These are phyloP conservation scores for Hydractinia symbiolongicarpus DNA, from an alignment of 30 jellyfish, hydroid and myxozoan genomes.

Conservation along the genomic window DNA sequence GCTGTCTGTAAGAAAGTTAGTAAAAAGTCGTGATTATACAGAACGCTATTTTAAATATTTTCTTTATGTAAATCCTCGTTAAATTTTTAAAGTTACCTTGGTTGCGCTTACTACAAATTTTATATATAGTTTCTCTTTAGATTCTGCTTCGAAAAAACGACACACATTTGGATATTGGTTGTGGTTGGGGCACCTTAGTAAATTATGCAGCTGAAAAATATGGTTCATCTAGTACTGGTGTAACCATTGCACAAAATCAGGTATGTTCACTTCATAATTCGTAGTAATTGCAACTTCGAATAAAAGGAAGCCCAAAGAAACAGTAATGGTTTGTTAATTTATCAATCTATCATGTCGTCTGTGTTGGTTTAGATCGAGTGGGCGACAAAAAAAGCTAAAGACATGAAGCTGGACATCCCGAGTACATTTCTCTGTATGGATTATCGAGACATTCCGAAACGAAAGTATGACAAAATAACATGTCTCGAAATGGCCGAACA, in stretches of 20 bases:
- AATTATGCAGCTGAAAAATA: constrained; percentile 75
- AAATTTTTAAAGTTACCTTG: too few relatives aligned
- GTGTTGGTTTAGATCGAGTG: constrained; percentile 31
- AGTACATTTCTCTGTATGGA: constrained; percentile 61
- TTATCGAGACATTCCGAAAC: constrained; percentile 67
- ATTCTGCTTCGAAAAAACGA: constrained; percentile 53
- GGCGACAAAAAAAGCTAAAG: constrained; percentile 54
- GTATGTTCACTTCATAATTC: constrained; percentile 1
- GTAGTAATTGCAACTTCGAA: too few relatives aligned
- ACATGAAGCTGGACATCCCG: constrained; percentile 39
- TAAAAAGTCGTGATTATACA: not conserved
- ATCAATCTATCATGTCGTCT: not conserved
- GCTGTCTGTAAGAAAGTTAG: constrained; percentile 54
- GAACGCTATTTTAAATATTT: too few relatives aligned
- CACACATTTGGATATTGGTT: constrained; percentile 67
- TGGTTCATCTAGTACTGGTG: constrained; percentile 62
- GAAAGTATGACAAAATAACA: constrained; percentile 71
- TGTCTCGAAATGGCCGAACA: constrained; percentile 96
- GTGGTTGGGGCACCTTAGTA: constrained; percentile 93
- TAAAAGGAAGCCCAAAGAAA: not conserved
- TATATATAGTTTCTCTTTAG: not conserved
- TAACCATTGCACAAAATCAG: constrained; percentile 66
- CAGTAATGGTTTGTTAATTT: not conserved
- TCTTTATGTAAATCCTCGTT: too few relatives aligned
- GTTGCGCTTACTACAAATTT: not conserved